Percentiles rank a stretch among this genome's conserved stretches.
These are phyloP conservation scores for Mycetomoellerius zeteki DNA, from an alignment of 1,140 invertebrate genomes.

Conservation along the genomic window DNA sequence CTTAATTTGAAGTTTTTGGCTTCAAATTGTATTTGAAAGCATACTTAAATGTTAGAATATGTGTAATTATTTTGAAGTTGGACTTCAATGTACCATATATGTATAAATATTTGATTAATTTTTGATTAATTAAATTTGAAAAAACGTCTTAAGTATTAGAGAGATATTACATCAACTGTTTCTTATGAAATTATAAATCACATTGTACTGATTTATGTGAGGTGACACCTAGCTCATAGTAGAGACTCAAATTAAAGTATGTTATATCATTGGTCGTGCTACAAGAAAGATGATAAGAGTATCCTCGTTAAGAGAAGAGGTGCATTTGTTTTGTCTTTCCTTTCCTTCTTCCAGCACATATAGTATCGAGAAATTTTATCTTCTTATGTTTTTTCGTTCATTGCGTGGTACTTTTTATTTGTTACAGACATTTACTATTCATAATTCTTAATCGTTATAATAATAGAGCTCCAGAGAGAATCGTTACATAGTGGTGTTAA, in stretches of 20 bases:
- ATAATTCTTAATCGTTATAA: slow-evolving; percentile 85
- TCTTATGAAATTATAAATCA: neutral
- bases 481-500: slow-evolving; percentile 78
- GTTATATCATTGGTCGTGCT: slow-evolving; percentile 17
- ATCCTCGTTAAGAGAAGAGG: neutral
- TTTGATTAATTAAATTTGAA: neutral
- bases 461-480: slow-evolving; percentile 85
- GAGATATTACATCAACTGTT: neutral
- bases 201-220: slow-evolving; percentile 73
- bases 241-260: slow-evolving; percentile 67
- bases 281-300: slow-evolving; percentile 49
- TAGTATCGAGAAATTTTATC: slow-evolving; percentile 74
- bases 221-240: slow-evolving; percentile 84
- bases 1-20: neutral
- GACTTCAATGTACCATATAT: neutral
- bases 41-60: neutral
- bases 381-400: slow-evolving; percentile 72
- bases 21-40: neutral
- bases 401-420: slow-evolving; percentile 86
- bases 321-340: neutral
- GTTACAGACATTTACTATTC: slow-evolving; percentile 86
- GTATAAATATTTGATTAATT: neutral
- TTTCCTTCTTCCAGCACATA: slow-evolving; percentile 69
- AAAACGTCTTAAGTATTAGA: neutral
- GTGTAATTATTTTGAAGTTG: neutral